Percentiles rank a stretch among this genome's conserved stretches.
phyloP scores from a whole-genome alignment of 2,113 vertebrate species.

The Cettia cetti region DNA sequence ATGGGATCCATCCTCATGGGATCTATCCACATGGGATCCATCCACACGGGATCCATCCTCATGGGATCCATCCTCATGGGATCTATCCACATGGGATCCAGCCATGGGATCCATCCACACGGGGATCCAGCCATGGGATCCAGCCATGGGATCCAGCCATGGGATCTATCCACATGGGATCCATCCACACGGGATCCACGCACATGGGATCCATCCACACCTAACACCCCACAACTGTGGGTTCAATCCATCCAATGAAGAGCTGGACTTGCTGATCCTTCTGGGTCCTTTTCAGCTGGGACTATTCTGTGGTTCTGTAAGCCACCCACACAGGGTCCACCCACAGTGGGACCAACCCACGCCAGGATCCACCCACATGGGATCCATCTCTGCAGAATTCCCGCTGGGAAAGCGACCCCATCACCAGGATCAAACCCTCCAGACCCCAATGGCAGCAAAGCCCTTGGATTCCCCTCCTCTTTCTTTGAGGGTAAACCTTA shows the following conservation, averaged over 20 bases:
- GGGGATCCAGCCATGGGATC: too few relatives aligned
- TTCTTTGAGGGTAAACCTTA: background rate
- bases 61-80: background rate
- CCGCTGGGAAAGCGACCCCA: background rate
- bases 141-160: too few relatives aligned
- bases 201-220: background rate
- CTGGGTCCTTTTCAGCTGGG: rapidly evolving
- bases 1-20: background rate
- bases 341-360: background rate
- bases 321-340: background rate
- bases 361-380: background rate
- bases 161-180: background rate
- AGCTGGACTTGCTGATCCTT: background rate
- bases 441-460: background rate
- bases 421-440: background rate
- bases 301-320: background rate
- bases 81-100: too few relatives aligned
- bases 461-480: background rate
- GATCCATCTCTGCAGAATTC: background rate
- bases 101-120: background rate
- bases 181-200: background rate
- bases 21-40: background rate
- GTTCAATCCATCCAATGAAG: rapidly evolving
- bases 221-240: rapidly evolving
- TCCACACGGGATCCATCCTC: too few relatives aligned